Conservation (phyloP, 2,113 vertebrate species). For the Pleuronectes platessa region DNA sequence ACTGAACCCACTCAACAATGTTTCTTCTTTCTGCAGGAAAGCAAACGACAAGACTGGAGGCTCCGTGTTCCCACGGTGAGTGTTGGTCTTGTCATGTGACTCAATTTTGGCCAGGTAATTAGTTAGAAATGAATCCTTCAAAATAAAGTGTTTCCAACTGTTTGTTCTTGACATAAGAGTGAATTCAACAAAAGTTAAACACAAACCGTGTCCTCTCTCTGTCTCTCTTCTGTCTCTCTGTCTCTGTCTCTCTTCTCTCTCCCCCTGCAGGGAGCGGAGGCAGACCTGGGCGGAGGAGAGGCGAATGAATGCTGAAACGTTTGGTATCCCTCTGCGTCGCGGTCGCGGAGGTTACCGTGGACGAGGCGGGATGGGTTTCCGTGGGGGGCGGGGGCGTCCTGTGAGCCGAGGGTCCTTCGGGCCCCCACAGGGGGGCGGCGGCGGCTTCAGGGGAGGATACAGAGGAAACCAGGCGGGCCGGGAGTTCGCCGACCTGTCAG, state of each 20-base stretch:
- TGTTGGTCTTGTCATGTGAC: neutral
- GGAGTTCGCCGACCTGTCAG: slow-evolving; percentile 90
- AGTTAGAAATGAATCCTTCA: neutral
- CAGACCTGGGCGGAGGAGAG: slow-evolving; percentile 95
- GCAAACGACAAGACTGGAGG: slow-evolving; percentile 68
- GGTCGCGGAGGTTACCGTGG: slow-evolving; percentile 88
- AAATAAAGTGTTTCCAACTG: too few species aligned
- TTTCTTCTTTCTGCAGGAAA: slow-evolving; percentile 63
- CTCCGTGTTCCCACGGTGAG: slow-evolving; percentile 68
- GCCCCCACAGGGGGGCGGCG: slow-evolving; percentile 78
- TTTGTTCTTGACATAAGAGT: too few species aligned
- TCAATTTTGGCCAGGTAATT: too few species aligned
- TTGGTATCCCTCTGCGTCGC: slow-evolving; percentile 91
- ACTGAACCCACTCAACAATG: rapidly evolving
- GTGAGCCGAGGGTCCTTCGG: slow-evolving; percentile 84
- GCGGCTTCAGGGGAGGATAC: slow-evolving; percentile 87
- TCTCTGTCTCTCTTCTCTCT: too few species aligned
- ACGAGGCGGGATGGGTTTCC: slow-evolving; percentile 86
- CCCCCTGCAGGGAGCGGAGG: slow-evolving; percentile 85
- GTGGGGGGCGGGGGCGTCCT: slow-evolving; percentile 86
- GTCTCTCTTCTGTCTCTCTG: too few species aligned
- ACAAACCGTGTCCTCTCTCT: too few species aligned
- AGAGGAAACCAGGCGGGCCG: slow-evolving; percentile 90
- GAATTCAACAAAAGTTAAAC: too few species aligned
- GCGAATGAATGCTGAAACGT: slow-evolving; percentile 92